Evolutionary conservation across 2,888 invertebrate species (phyloP).

Genomic region (Thera obeliscata): DNA sequence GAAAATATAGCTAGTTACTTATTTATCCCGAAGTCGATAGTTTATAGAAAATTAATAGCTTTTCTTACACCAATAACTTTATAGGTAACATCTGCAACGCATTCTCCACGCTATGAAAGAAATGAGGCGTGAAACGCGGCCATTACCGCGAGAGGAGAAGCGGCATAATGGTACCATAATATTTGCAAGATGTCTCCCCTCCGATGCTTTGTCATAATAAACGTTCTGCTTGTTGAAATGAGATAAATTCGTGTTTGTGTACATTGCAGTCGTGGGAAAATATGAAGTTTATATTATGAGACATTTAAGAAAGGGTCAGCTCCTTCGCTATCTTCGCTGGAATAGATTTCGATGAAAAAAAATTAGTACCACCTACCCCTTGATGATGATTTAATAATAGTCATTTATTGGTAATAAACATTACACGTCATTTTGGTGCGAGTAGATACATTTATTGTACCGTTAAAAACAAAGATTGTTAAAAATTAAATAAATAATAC

Average conservation of each 20-base stretch:
- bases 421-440: too few species aligned
- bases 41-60: slow-evolving; percentile 14
- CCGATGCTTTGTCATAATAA: slow-evolving; percentile 48
- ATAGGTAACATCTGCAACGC: slow-evolving; percentile 2
- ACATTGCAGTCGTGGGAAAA: slow-evolving; percentile 18
- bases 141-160: slow-evolving; percentile 31
- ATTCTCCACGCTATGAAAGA: slow-evolving; percentile 28
- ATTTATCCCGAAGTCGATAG: neutral
- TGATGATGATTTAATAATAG: too few species aligned
- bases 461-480: too few species aligned
- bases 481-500: too few species aligned
- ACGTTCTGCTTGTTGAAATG: slow-evolving; percentile 38
- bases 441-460: too few species aligned
- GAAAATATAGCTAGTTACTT: neutral
- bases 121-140: slow-evolving; percentile 52
- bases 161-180: slow-evolving; percentile 56
- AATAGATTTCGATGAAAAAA: neutral
- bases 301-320: neutral
- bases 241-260: slow-evolving; percentile 26
- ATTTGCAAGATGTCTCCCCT: slow-evolving; percentile 54
- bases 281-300: slow-evolving; percentile 4
- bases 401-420: too few species aligned
- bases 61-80: slow-evolving; percentile 7
- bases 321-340: too few species aligned
- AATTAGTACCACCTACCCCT: neutral